These are phyloP conservation scores for Scaptomyza caliginosa DNA, from an alignment of 2,888 invertebrate species.

Conservation along the genomic window DNA sequence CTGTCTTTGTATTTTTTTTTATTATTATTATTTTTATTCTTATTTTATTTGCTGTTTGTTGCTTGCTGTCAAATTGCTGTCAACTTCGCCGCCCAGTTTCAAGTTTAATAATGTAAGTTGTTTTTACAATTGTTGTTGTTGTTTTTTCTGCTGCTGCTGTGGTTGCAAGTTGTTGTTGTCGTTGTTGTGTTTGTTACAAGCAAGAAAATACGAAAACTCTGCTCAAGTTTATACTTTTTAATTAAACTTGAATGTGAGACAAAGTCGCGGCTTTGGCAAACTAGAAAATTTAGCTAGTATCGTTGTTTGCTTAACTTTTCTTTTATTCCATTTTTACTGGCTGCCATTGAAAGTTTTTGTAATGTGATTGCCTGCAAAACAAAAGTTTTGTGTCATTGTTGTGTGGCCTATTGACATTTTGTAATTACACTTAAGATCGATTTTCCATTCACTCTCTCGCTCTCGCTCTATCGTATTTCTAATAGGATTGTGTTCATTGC, in stretches of 20 bases:
- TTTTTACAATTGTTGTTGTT: constrained; percentile 26
- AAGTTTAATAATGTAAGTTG: constrained; percentile 65
- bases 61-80: constrained; percentile 81
- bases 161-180: constrained; percentile 9
- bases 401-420: constrained; percentile 38
- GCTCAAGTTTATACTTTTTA: constrained; percentile 56
- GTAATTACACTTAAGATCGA: constrained; percentile 19
- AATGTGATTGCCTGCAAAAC: constrained; percentile 26
- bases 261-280: constrained; percentile 14
- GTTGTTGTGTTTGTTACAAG: constrained; percentile 18
- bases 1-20: constrained; percentile 6
- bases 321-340: background rate
- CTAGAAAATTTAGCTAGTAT: constrained; percentile 15
- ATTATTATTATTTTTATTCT: constrained; percentile 42
- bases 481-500: constrained; percentile 42
- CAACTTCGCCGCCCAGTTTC: constrained; percentile 60
- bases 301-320: background rate
- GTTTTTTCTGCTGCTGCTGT: constrained; percentile 4
- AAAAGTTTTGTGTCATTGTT: constrained; percentile 15
- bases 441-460: background rate
- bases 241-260: constrained; percentile 65
- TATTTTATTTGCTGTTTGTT: constrained; percentile 52
- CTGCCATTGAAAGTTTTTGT: constrained; percentile 9
- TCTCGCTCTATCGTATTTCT: background rate
- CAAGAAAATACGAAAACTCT: constrained; percentile 12